Percentiles rank a stretch among this genome's conserved stretches.
phyloP scores from a whole-genome alignment of 2,888 invertebrate species.

The Synanthedon myopaeformis region DNA sequence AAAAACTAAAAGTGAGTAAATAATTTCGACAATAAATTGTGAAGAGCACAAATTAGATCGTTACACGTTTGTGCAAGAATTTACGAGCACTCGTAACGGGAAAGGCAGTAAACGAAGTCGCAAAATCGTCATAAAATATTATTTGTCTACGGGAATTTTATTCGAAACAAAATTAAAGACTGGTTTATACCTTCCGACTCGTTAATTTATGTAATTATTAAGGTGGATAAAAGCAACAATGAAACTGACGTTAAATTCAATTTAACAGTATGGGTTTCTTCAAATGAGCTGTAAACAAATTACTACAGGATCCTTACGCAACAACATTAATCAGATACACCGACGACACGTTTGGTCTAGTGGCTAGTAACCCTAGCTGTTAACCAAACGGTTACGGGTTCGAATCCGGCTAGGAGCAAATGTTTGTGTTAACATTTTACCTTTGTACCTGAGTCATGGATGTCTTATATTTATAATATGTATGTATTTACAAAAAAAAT shows the following conservation, averaged over 20 bases:
- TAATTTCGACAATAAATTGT: neutral
- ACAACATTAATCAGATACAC: no score
- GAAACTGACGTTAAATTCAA: neutral
- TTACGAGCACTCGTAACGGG: conserved; percentile 9
- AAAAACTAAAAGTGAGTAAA: neutral
- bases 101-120: conserved; percentile 11
- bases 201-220: neutral
- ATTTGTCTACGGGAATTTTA: conserved; percentile 3
- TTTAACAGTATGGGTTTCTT: neutral
- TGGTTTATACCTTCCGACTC: neutral
- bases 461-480: no score
- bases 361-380: no score
- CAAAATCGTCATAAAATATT: conserved; percentile 13
- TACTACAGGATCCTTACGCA: no score
- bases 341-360: no score
- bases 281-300: no score
- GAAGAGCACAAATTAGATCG: conserved; percentile 8
- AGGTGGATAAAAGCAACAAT: neutral
- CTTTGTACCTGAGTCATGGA: no score
- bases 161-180: conserved; percentile 2
- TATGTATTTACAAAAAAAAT: no score
- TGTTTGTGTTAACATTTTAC: no score
- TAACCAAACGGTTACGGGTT: no score
- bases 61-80: conserved; percentile 8
- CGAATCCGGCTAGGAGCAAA: no score